These are phyloP conservation scores for Passer montanus DNA, from an alignment of 2,113 vertebrate genomes.

Conservation along the genomic window DNA sequence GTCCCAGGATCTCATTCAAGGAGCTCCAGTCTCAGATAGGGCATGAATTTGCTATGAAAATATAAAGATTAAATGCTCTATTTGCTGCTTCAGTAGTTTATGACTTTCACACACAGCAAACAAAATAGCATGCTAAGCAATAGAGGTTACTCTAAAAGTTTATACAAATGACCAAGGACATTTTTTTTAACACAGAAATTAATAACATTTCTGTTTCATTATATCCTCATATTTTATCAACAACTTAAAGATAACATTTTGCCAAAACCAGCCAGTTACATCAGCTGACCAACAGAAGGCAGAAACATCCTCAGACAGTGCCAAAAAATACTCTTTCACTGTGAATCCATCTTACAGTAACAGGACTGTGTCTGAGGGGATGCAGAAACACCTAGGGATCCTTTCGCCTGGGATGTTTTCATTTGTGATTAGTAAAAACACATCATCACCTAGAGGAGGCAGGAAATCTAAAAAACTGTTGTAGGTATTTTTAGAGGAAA, in stretches of 20 bases:
- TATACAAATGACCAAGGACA: not conserved
- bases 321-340: not conserved
- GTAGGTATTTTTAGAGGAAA: not conserved
- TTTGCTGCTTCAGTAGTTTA: conserved; percentile 7
- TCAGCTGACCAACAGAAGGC: not conserved
- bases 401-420: not conserved
- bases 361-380: not conserved
- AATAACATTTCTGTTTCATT: not conserved
- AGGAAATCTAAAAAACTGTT: not conserved
- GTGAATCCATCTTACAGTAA: not conserved
- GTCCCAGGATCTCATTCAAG: not conserved
- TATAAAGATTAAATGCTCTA: not conserved
- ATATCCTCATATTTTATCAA: not conserved
- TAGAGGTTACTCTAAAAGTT: not conserved
- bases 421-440: not conserved
- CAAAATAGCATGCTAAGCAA: not conserved
- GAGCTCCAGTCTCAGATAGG: not conserved
- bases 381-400: not conserved
- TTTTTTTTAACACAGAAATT: not conserved
- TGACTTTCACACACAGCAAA: not conserved
- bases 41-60: not conserved
- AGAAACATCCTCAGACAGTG: not conserved
- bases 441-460: not conserved
- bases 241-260: not conserved
- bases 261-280: not conserved